Percentiles rank a stretch among this genome's conserved stretches.
Conservation (phyloP, 2,888 invertebrate genomes). For the Hyppa rectilinea region DNA sequence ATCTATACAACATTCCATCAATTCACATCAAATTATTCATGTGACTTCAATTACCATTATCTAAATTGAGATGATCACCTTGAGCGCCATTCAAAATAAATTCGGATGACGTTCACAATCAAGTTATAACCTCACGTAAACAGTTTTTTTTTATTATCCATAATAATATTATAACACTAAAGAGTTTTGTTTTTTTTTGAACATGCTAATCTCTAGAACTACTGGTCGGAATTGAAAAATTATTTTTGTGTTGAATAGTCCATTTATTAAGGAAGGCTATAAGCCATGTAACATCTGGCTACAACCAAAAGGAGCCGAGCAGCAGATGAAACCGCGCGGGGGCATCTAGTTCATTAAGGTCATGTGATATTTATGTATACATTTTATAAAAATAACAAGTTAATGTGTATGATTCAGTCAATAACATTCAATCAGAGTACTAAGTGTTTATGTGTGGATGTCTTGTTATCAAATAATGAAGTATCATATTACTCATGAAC, state of each 20-base stretch:
- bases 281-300: no score
- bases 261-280: no score
- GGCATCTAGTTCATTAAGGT: no score
- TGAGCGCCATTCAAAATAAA: slow-evolving; percentile 27
- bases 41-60: slow-evolving; percentile 17
- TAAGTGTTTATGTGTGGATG: slow-evolving; percentile 23
- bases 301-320: no score
- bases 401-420: slow-evolving; percentile 29
- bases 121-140: slow-evolving; percentile 18
- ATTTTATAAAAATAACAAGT: no score
- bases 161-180: no score
- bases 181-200: no score
- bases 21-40: slow-evolving; percentile 9
- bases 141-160: no score
- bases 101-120: neutral
- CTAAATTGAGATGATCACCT: slow-evolving; percentile 44
- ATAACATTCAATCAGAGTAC: slow-evolving; percentile 36
- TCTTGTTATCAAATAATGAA: slow-evolving; percentile 47
- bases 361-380: slow-evolving; percentile 24
- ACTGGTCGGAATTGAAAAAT: no score
- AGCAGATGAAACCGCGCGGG: no score
- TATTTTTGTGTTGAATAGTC: no score
- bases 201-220: no score
- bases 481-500: slow-evolving; percentile 33
- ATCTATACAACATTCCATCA: neutral